phyloP scores from a whole-genome alignment of 2,113 vertebrate genomes.

The Takifugu flavidus region DNA sequence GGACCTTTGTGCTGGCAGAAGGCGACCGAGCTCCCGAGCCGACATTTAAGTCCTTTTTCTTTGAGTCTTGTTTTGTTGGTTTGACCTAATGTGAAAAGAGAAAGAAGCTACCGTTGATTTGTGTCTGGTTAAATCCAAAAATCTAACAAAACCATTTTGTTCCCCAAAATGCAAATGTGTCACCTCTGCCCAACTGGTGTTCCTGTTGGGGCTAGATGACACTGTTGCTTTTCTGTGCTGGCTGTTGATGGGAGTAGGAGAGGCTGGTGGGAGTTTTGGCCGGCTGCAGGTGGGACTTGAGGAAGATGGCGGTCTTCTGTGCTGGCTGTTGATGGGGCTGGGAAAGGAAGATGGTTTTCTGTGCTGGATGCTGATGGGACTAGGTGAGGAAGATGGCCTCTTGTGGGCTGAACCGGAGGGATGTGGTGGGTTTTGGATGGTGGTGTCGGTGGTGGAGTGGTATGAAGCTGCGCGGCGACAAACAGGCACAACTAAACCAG shows the following conservation, averaged over 20 bases:
- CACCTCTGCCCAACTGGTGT: conserved; percentile 52
- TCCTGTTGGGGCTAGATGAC: conserved; percentile 37
- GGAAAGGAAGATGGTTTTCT: conserved; percentile 18
- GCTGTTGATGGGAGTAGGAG: conserved; percentile 26
- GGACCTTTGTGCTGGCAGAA: conserved; percentile 9
- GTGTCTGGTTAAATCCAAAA: background rate
- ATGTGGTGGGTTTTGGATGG: conserved; percentile 51
- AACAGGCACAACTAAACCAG: conserved; percentile 88
- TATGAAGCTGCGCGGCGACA: conserved; percentile 98
- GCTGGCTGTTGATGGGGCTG: conserved; percentile 29
- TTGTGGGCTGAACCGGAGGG: conserved; percentile 18
- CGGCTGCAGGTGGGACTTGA: conserved; percentile 25
- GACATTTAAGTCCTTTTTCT: conserved; percentile 32
- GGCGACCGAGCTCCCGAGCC: conserved; percentile 16
- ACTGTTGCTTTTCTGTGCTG: conserved; percentile 19
- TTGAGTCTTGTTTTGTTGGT: conserved; percentile 7
- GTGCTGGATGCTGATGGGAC: conserved; percentile 30
- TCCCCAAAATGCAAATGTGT: background rate
- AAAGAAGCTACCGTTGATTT: background rate
- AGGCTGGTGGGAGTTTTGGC: conserved; percentile 9
- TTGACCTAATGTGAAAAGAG: conserved; percentile 42
- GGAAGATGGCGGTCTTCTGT: background rate
- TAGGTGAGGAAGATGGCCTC: conserved; percentile 22
- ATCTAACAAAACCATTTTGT: background rate
- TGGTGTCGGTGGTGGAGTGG: conserved; percentile 78